A percentile compares a stretch with the other conserved stretches of the same genome.
Conservation (phyloP, 2,113 vertebrate species). For the Ailurus styani region DNA sequence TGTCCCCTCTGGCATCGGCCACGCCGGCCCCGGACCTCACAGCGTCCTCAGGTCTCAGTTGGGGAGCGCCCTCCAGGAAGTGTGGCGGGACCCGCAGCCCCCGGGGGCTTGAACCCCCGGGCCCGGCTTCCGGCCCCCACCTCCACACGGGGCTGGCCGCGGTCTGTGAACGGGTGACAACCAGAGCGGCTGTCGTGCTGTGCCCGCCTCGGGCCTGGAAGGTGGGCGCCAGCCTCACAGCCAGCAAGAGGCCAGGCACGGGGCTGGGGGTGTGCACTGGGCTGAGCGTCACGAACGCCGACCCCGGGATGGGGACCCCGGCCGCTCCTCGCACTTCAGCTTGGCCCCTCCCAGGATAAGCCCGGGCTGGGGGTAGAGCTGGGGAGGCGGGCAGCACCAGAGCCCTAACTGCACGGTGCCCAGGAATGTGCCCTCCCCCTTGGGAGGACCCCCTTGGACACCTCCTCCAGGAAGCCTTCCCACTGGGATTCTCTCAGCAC, state of each 20-base stretch:
- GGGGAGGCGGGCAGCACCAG: background rate
- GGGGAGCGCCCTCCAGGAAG: background rate
- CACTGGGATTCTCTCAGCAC: too few species aligned
- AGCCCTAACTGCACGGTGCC: background rate
- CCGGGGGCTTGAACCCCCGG: too few species aligned
- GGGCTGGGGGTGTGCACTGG: fast-evolving
- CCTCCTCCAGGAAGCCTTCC: background rate
- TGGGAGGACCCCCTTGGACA: background rate
- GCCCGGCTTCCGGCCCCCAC: background rate
- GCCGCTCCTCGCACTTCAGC: too few species aligned
- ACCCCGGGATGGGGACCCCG: too few species aligned
- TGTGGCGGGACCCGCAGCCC: background rate
- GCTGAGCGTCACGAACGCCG: fast-evolving
- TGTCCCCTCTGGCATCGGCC: background rate
- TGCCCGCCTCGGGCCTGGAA: background rate
- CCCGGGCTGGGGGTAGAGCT: fast-evolving
- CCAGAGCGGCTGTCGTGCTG: fast-evolving
- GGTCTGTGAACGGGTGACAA: background rate
- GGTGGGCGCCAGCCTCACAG: too few species aligned
- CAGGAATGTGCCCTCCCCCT: background rate
- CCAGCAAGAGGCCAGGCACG: background rate
- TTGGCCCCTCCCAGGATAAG: background rate
- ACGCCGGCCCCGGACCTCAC: background rate
- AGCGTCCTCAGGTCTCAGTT: fast-evolving
- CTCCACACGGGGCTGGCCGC: background rate